A percentile compares a stretch with the other conserved stretches of the same genome.
Conservation (phyloP, 2,888 invertebrate species). For the Harpagoxenus sublaevis region DNA sequence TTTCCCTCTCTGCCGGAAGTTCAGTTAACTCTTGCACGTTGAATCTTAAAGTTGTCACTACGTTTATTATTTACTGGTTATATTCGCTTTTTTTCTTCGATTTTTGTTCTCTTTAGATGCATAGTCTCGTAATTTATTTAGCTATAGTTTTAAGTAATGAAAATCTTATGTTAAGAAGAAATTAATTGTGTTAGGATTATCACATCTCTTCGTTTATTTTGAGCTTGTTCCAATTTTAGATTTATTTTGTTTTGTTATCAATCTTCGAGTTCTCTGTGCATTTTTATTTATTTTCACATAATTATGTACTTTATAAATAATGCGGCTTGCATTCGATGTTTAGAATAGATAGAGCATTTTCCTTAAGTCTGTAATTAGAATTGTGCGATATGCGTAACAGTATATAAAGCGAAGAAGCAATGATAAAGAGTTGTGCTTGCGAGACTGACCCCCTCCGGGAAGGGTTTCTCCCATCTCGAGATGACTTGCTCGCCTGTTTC, state of each 20-base stretch:
- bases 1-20: background rate
- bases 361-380: background rate
- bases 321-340: background rate
- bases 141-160: background rate
- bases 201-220: background rate
- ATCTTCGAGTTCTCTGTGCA: background rate
- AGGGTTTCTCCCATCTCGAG: slow-evolving; percentile 18
- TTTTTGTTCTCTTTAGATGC: background rate
- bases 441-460: background rate
- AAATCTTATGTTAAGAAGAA: background rate
- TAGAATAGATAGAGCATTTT: background rate
- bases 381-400: background rate
- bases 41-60: background rate
- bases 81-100: background rate
- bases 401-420: background rate
- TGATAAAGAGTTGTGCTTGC: background rate
- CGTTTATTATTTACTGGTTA: background rate
- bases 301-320: background rate
- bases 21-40: background rate
- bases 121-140: background rate
- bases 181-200: background rate
- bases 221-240: background rate
- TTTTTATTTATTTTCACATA: background rate
- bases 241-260: background rate
- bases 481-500: slow-evolving; percentile 51